Evolutionary conservation across 2,888 invertebrate species (phyloP), one percentile per base, ranked within the genome.

Genomic region (Pachymerium ferrugineum): DNA sequence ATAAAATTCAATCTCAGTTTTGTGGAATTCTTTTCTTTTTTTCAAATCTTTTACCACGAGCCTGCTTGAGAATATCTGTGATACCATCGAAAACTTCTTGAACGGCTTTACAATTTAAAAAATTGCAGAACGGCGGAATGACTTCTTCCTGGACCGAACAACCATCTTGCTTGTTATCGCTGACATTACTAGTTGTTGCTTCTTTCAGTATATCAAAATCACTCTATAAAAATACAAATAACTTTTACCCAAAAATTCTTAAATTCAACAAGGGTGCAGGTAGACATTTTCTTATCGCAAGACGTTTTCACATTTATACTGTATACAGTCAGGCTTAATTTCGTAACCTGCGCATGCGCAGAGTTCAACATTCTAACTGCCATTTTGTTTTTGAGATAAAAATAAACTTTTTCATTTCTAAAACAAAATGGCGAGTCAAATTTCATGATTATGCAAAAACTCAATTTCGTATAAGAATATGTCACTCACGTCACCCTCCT

Each of bases 161-260:
- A 22, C 90, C 89, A 31, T 85, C 84, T 84, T 95, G 93, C 81
- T 91, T 90, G 79, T 91, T 92, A 38, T 99, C 99, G 79, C 96
- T 96, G 81, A 99, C 97, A 86, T 99, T 99, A 82, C 95, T 96
- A 76, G 99, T 95, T 0, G 98, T 98, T 0, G 99, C 99, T 85
- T 99, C 99, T 83, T 98, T 98, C 84, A 98, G 97, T n/a, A 97
- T 98, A 85, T 97, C 96, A 86, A 98, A 98, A 85, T 98, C 98
- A 74, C 89, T 88, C 86, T 88, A 79, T 68, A 78, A 77, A 47
- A 73, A 68, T 29, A 74, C 67, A 16, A 67, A 75, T 30, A 70
- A 67, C 19, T 35, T 35, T 35, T 14, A 10, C 14, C 14, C 35
- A 10, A 10, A 10, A 10, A 35, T 14, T 14, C 35, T 8, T 35